Evolutionary conservation across 2,113 vertebrate genomes (phyloP), one percentile per base, ranked within the genome.

Genomic region (Otus sunia): DNA sequence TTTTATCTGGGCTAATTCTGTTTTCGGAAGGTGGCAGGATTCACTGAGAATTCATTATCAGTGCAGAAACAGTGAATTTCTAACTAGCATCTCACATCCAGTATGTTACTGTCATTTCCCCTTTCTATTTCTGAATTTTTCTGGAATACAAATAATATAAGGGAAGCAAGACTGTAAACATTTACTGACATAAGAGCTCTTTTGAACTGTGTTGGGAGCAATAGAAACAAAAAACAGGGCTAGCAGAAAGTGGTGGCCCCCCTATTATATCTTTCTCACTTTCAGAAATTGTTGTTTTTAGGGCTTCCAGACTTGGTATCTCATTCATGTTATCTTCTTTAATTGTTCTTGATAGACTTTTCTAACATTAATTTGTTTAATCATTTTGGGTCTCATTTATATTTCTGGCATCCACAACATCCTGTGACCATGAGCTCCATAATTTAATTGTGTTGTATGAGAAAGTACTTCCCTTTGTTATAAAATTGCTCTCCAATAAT

Each of bases 381-480:
- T 82, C 0, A 9, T 90, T 95, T 94, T 94, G 67, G 34, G 56
- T 59, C 64, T 91, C 30, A 53, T 91, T 93, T 94, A 32, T 97
- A 68, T 95, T 94, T 95, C 90, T 95, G 88, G 90, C 74, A 90
- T 88, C 66, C 58, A 88, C 69, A 96, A 69, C 62, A 96, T 96
- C 93, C 96, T 96, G 77, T 95, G 58, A 82, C 87, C 25, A 10
- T 47, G 19, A 79, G 58, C 39, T 64, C 52, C 30, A 2, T 74
- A 82, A 97, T 19, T 67, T 13, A 75, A 92, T 97, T 90, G 22
- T 64, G 10, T 72, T 56, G 22, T 37, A 68, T 94, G 93, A 90
- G 90, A 75, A 88, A 95, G 66, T 82, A 59, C 92, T 97, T 97
- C 96, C 96, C 60, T 96, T 81, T 94, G 56, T 87, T 94, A 92